A percentile compares a stretch with the other conserved stretches of the same genome.
Evolutionary conservation across 2,797 vertebrate genomes (phyloP).

Genomic region (Tympanoctomys barrerae): DNA sequence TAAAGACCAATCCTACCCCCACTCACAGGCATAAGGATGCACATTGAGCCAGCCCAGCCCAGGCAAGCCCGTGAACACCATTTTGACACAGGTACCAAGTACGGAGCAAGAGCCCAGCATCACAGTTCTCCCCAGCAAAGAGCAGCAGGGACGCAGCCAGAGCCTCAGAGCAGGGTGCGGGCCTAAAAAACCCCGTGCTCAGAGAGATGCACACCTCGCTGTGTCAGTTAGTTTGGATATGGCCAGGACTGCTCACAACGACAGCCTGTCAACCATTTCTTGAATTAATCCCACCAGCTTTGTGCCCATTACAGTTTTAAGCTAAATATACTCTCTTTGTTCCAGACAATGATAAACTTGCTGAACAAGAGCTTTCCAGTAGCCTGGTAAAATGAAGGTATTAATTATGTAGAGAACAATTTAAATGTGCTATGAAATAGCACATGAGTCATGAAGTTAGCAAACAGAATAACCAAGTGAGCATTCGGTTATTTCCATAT

Average conservation of each 20-base stretch:
- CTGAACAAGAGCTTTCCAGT: constrained; percentile 26
- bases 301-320: background rate
- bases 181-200: background rate
- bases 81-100: background rate
- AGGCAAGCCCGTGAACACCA: background rate
- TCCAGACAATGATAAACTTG: background rate
- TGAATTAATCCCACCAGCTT: background rate
- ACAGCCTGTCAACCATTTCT: background rate
- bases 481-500: constrained; percentile 43
- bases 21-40: background rate
- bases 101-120: background rate
- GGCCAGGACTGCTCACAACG: background rate
- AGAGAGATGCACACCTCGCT: background rate
- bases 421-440: background rate
- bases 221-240: background rate
- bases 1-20: background rate
- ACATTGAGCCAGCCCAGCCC: background rate
- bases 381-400: background rate
- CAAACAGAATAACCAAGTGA: constrained; percentile 31
- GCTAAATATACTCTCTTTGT: background rate
- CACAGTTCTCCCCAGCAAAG: background rate
- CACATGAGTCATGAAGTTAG: background rate
- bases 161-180: background rate
- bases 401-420: background rate
- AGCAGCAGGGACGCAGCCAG: background rate